Evolutionary conservation across 2,113 vertebrate genomes (phyloP), one percentile per base, ranked within the genome.

Genomic region (Maccullochella peelii): DNA sequence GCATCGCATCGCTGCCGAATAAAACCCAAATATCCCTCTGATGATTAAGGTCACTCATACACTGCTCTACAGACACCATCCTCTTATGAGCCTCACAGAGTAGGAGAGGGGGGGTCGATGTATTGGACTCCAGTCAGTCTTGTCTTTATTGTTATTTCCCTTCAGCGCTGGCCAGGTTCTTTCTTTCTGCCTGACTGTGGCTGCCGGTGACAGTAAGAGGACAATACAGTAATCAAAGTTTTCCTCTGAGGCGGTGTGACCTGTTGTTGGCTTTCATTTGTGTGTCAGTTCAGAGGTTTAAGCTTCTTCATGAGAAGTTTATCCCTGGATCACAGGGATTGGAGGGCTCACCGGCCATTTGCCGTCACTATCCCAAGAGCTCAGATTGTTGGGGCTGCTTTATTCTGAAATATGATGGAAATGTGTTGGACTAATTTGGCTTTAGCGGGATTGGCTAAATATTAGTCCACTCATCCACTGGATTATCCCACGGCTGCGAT

Each of bases 11-110:
- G 59, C 77, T 78, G 77, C 83, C 67, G 82, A 93, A 90, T 90
- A 93, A 92, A 94, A 90, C 86, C 89, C 87, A 91, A 94, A 95
- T 94, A 93, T 91, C 89, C 90, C 84, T 86, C 87, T 82, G 90
- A 94, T 94, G 93, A 94, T 94, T 95, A 95, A 95, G 94, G 94
- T 95, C 94, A 95, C 85, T 91, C 87, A 82, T 87, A 88, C 85
- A 72, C 86, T 85, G 89, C 82, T 90, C 65, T 66, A 82, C 87
- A 83, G 68, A 88, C 88, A 82, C 85, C 85, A 71, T 83, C 82
- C 88, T 88, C 79, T 69, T 36, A 85, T 90, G 90, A 89, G 75
- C 87, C 87, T 67, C 73, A 27, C 69, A 73, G 67, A 58, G 49
- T 27, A 50, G 66, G 25, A 18, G 16, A 3, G 25, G 21, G 18